Percentiles rank a stretch among this genome's conserved stretches.
Evolutionary conservation across 30 jellyfish, hydroid and myxozoan genomes (phyloP).

Genomic region (Rhopilema esculentum): DNA sequence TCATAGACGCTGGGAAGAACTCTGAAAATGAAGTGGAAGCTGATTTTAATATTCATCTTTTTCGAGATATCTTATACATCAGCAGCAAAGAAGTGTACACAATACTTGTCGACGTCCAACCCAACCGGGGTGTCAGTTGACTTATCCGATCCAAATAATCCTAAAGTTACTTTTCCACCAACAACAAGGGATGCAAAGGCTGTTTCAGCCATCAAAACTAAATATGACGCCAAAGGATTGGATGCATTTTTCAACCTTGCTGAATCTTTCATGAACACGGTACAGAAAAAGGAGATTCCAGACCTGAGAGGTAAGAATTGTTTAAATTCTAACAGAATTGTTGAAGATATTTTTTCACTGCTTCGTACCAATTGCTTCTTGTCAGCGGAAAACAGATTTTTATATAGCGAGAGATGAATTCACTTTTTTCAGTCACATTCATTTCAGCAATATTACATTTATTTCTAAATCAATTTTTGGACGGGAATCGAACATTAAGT

Average conservation of each 20-base stretch:
- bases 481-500: no score
- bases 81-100: conserved; percentile 6
- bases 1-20: no score
- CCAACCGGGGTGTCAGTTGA: conserved; percentile 32
- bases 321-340: background rate
- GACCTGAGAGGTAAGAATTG: conserved; percentile 27
- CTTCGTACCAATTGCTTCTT: no score
- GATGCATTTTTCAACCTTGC: conserved; percentile 87
- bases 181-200: conserved; percentile 34
- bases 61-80: background rate
- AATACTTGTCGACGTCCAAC: conserved; percentile 23
- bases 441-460: no score
- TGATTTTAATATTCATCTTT: background rate
- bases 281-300: conserved; percentile 67
- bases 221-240: conserved; percentile 80
- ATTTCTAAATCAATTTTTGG: no score
- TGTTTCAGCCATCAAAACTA: conserved; percentile 58
- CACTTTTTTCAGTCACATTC: no score
- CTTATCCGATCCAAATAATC: background rate
- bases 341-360: background rate
- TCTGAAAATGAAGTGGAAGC: conserved; percentile 3
- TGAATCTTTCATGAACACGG: conserved; percentile 93
- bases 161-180: conserved; percentile 70
- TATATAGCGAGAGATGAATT: no score
- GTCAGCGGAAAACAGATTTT: background rate